Evolutionary conservation across 2,888 invertebrate species (phyloP).

Genomic region (Polydrusus cervinus): DNA sequence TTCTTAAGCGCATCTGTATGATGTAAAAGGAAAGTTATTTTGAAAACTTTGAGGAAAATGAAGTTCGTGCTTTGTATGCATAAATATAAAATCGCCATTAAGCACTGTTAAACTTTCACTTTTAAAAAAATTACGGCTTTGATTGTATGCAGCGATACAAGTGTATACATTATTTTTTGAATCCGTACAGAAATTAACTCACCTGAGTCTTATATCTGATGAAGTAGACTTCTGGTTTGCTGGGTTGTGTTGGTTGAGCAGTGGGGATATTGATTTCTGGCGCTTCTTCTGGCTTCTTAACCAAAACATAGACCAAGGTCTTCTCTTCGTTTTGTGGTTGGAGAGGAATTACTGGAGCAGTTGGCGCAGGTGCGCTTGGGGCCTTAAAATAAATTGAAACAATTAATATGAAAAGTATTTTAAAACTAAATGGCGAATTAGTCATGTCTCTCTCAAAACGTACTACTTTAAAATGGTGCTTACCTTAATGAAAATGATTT

Average conservation of each 20-base stretch:
- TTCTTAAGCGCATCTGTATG: not conserved
- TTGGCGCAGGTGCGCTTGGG: constrained; percentile 86
- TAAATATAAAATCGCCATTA: no score
- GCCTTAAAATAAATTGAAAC: constrained; percentile 69
- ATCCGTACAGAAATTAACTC: constrained; percentile 60
- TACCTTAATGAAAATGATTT: constrained; percentile 91
- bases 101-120: not conserved
- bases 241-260: constrained; percentile 86
- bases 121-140: not conserved
- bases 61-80: not conserved
- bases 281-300: constrained; percentile 91
- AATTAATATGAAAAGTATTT: no score
- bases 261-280: constrained; percentile 88
- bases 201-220: constrained; percentile 89
- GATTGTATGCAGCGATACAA: not conserved
- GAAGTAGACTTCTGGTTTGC: constrained; percentile 94
- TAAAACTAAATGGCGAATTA: no score
- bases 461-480: no score
- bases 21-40: not conserved
- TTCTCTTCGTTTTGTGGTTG: constrained; percentile 91
- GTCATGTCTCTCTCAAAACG: no score
- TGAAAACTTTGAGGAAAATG: not conserved
- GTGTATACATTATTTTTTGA: not conserved
- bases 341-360: constrained; percentile 86
- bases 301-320: constrained; percentile 91